Percentiles rank a stretch among this genome's conserved stretches.
phyloP scores from a whole-genome alignment of 2,888 invertebrate genomes.

The Orchesella flavescens region DNA sequence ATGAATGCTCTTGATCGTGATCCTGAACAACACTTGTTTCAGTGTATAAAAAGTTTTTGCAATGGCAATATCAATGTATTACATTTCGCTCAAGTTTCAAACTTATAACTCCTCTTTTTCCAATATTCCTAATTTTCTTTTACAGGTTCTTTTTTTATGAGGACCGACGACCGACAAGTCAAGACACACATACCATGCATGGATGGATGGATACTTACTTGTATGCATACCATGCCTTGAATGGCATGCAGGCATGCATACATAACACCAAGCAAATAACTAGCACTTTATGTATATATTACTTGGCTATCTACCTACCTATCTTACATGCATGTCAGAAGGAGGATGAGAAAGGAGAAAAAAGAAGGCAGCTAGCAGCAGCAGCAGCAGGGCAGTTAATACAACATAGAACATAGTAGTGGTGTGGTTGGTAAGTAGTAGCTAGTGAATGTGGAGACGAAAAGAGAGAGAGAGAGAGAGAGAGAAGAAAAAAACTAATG shows the following conservation, averaged over 20 bases:
- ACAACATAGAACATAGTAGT: no score
- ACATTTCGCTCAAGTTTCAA: not conserved
- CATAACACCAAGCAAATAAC: slow-evolving; percentile 57
- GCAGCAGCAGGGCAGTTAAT: not conserved
- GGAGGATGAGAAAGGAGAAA: not conserved
- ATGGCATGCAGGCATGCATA: slow-evolving; percentile 59
- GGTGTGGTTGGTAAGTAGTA: slow-evolving; percentile 30
- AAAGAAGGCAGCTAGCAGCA: slow-evolving; percentile 2
- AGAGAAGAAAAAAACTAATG: slow-evolving; percentile 48
- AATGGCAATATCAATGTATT: not conserved
- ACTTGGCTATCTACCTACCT: no score
- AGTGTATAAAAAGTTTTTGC: slow-evolving; percentile 8
- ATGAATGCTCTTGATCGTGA: not conserved
- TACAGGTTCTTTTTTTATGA: slow-evolving; percentile 1
- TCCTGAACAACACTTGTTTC: not conserved
- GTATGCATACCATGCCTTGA: slow-evolving; percentile 42
- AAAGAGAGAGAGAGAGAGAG: not conserved
- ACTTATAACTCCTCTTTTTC: not conserved
- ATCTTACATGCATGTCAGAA: not conserved
- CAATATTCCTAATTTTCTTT: not conserved
- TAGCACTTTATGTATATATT: not conserved
- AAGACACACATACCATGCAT: slow-evolving; percentile 27
- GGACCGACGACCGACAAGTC: slow-evolving; percentile 25
- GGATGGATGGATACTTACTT: slow-evolving; percentile 41
- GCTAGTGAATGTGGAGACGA: slow-evolving; percentile 44